Evolutionary conservation across 2,888 invertebrate species (phyloP).

Genomic region (Tetropium fuscum): DNA sequence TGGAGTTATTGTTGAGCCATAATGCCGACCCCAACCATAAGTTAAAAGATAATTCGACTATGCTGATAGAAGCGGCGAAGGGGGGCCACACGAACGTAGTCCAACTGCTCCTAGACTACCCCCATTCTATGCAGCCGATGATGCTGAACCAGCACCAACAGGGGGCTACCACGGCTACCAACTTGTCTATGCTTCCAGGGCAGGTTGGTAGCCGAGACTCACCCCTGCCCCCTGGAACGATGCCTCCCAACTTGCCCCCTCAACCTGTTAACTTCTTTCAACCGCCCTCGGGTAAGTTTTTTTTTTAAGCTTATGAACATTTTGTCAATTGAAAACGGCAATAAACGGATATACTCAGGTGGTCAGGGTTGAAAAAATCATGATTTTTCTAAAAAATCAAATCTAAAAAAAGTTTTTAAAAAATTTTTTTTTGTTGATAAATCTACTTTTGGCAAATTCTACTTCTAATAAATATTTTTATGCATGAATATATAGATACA

Average conservation of each 20-base stretch:
- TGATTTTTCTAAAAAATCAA: too few relatives aligned
- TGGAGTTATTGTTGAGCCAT: slow-evolving; percentile 90
- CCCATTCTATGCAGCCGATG: slow-evolving; percentile 86
- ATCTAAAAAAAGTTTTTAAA: too few relatives aligned
- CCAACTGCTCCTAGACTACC: slow-evolving; percentile 93
- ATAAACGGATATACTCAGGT: too few relatives aligned
- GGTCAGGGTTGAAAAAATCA: too few relatives aligned
- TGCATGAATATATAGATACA: too few relatives aligned
- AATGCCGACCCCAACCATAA: slow-evolving; percentile 97
- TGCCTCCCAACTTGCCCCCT: slow-evolving; percentile 59
- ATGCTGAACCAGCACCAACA: slow-evolving; percentile 68
- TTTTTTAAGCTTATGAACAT: too few relatives aligned
- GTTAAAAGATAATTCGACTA: slow-evolving; percentile 98
- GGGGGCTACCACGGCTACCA: slow-evolving; percentile 58
- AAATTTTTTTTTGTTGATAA: too few relatives aligned
- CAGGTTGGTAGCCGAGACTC: slow-evolving; percentile 60
- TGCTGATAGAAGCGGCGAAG: slow-evolving; percentile 98
- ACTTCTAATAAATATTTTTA: too few relatives aligned
- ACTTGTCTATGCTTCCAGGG: slow-evolving; percentile 61
- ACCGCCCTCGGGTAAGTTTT: slow-evolving; percentile 58
- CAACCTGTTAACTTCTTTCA: slow-evolving; percentile 63
- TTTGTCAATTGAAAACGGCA: too few relatives aligned
- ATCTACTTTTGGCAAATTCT: too few relatives aligned
- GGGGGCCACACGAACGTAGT: slow-evolving; percentile 98
- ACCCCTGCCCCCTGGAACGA: slow-evolving; percentile 56